Conservation (phyloP, 2,888 invertebrate genomes). For the Ephialtes manifestator region DNA sequence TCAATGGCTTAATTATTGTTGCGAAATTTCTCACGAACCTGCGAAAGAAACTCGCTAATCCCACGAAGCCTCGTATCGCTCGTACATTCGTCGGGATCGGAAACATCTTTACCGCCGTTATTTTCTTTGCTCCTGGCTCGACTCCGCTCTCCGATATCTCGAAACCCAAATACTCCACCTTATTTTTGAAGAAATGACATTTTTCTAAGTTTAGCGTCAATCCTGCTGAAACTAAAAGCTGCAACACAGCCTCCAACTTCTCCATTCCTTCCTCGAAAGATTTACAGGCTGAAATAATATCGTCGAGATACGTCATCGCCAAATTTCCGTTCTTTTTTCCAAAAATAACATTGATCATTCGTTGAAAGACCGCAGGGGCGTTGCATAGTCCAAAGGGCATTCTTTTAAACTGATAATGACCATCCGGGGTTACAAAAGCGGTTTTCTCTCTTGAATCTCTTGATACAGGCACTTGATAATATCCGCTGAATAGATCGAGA, state of each 20-base stretch:
- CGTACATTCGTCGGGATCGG: conserved; percentile 71
- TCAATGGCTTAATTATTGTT: conserved; percentile 72
- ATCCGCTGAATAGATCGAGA: conserved; percentile 76
- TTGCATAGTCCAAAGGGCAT: too few species aligned
- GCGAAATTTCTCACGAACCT: conserved; percentile 75
- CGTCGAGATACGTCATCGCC: conserved; percentile 72
- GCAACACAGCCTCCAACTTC: conserved; percentile 69
- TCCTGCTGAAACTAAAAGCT: conserved; percentile 63
- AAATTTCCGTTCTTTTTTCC: conserved; percentile 72
- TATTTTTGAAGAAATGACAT: conserved; percentile 71
- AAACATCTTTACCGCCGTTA: conserved; percentile 67
- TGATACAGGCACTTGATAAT: conserved; percentile 79
- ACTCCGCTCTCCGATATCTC: conserved; percentile 68
- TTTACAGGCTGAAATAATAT: conserved; percentile 71
- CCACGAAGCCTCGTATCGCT: conserved; percentile 75
- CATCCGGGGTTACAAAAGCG: too few species aligned
- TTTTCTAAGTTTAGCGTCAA: conserved; percentile 76
- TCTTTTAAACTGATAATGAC: too few species aligned
- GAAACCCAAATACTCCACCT: too few species aligned
- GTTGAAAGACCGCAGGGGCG: too few species aligned
- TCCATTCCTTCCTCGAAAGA: conserved; percentile 69
- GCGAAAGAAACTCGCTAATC: conserved; percentile 77
- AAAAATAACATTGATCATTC: conserved; percentile 54
- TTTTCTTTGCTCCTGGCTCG: conserved; percentile 70
- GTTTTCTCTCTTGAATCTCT: conserved; percentile 45